Evolutionary conservation across 2,797 vertebrate genomes (phyloP).

Genomic region (Kryptopterus vitreolus): DNA sequence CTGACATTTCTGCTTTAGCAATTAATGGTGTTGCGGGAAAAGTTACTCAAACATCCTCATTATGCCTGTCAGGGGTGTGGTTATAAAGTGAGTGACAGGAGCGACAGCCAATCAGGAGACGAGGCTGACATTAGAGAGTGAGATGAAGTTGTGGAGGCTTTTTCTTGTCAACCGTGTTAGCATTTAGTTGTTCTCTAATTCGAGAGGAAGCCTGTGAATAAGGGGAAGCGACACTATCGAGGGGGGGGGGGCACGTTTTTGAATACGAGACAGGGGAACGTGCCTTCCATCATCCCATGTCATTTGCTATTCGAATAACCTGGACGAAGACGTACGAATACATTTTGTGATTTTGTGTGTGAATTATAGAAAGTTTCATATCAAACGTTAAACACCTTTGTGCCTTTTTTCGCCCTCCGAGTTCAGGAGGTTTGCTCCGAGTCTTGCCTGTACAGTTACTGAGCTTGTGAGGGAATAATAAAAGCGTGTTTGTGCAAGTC

Average conservation of each 20-base stretch:
- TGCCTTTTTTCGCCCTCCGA: not conserved
- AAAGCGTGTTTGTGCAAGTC: conserved; percentile 28
- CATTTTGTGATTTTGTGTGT: too few species aligned
- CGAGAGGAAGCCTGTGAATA: not conserved
- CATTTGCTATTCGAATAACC: too few species aligned
- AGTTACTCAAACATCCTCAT: not conserved
- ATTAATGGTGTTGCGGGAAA: not conserved
- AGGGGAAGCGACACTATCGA: too few species aligned
- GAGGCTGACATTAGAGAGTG: not conserved
- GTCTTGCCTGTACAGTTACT: conserved; percentile 19
- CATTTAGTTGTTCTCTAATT: not conserved
- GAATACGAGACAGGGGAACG: too few species aligned
- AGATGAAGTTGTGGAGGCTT: too few species aligned
- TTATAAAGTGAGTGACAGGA: not conserved
- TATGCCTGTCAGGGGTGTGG: not conserved
- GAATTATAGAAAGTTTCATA: too few species aligned
- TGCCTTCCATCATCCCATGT: too few species aligned
- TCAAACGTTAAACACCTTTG: not conserved
- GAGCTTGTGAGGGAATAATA: conserved; percentile 20
- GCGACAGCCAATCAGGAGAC: not conserved
- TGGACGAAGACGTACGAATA: too few species aligned
- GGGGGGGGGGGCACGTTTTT: too few species aligned
- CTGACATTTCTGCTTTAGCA: not conserved
- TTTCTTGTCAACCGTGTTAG: not conserved
- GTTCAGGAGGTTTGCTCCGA: not conserved